These are phyloP conservation scores for Gymnoscopelus microlampas DNA, from an alignment of 2,797 vertebrate genomes.

Conservation along the genomic window DNA sequence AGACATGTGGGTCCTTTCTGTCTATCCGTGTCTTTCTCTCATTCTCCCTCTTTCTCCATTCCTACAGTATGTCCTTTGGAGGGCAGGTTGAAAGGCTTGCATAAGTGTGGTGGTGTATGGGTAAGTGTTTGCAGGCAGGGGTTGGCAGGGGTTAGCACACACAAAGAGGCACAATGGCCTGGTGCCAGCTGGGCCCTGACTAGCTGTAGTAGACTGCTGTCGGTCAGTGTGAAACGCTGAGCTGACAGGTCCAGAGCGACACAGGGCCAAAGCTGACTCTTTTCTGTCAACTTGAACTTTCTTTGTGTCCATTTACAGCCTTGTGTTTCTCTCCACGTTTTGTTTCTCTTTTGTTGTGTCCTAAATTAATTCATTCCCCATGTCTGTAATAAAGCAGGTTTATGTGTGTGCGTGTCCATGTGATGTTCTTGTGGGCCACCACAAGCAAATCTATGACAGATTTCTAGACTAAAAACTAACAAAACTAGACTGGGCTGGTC, in stretches of 20 bases:
- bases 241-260: not conserved
- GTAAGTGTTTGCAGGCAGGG: slow-evolving; percentile 19
- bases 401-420: no score
- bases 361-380: not conserved
- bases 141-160: slow-evolving; percentile 37
- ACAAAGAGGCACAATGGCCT: slow-evolving; percentile 34
- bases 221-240: slow-evolving; percentile 26
- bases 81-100: slow-evolving; percentile 26
- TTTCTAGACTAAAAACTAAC: no score
- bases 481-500: no score
- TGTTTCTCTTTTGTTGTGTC: not conserved
- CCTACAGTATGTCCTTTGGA: slow-evolving; percentile 15
- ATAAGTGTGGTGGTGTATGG: slow-evolving; percentile 51
- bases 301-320: not conserved
- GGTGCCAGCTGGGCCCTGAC: slow-evolving; percentile 37
- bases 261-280: slow-evolving; percentile 2
- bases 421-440: no score
- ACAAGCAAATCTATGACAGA: no score
- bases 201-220: not conserved
- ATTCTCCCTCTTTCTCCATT: slow-evolving; percentile 20
- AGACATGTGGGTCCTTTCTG: not conserved
- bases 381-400: no score
- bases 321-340: not conserved
- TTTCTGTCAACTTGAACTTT: not conserved
- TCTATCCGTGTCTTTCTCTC: not conserved